A percentile compares a stretch with the other conserved stretches of the same genome.
These are phyloP conservation scores for Babyrousa celebensis DNA, from an alignment of 2,797 vertebrate genomes.

Conservation along the genomic window DNA sequence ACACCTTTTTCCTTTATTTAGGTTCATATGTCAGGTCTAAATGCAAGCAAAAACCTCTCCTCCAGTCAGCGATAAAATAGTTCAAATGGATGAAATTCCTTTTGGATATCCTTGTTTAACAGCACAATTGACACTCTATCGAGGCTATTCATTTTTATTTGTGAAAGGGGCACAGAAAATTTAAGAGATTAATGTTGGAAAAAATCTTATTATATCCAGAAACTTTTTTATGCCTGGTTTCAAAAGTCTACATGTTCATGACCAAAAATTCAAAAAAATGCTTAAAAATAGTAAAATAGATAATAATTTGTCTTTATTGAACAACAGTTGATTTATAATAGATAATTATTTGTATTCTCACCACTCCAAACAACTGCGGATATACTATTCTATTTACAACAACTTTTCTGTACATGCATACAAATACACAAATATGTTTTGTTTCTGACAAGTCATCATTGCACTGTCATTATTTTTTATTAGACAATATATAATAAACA, in stretches of 20 bases:
- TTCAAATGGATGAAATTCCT: constrained; percentile 6
- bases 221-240: constrained; percentile 6
- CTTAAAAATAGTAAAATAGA: constrained; percentile 16
- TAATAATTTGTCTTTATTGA: neutral
- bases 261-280: neutral
- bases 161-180: neutral
- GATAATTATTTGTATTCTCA: neutral
- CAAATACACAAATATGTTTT: neutral
- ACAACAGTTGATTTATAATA: neutral
- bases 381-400: neutral
- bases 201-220: neutral
- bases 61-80: neutral
- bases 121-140: neutral
- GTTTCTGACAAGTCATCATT: neutral
- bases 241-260: neutral
- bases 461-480: neutral
- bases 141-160: neutral
- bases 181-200: neutral
- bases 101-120: neutral
- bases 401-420: neutral
- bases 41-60: neutral
- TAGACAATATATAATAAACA: neutral
- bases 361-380: neutral
- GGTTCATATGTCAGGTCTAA: neutral
- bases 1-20: neutral